Percentiles rank a stretch among this genome's conserved stretches.
Conservation (phyloP, 2,797 vertebrate species). For the Kryptolebias ocellatus region DNA sequence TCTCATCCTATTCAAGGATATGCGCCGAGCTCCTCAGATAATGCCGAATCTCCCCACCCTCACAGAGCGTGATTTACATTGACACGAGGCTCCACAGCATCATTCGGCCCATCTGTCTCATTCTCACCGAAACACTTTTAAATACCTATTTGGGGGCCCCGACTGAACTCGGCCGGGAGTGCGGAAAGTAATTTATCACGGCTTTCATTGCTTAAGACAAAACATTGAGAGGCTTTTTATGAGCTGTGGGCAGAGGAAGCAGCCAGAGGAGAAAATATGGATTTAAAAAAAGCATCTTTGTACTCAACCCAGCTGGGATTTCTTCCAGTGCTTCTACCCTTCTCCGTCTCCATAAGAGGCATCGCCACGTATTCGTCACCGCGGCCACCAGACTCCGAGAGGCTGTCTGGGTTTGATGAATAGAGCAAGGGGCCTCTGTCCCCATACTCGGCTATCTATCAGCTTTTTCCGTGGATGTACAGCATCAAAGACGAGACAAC, state of each 20-base stretch:
- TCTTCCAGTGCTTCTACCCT: slow-evolving; percentile 33
- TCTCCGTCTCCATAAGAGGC: slow-evolving; percentile 38
- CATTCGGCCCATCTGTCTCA: slow-evolving; percentile 67
- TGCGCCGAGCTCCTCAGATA: neutral
- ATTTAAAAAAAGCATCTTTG: slow-evolving; percentile 43
- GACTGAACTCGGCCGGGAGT: slow-evolving; percentile 70
- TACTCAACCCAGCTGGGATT: slow-evolving; percentile 48
- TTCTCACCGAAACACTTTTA: slow-evolving; percentile 66
- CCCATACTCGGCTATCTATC: slow-evolving; percentile 67
- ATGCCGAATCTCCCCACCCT: slow-evolving; percentile 68
- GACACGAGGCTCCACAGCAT: slow-evolving; percentile 51
- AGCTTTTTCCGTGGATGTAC: slow-evolving; percentile 42
- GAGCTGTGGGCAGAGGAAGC: slow-evolving; percentile 48
- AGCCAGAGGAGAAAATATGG: slow-evolving; percentile 38
- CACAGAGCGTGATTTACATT: slow-evolving; percentile 61
- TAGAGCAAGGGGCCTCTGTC: slow-evolving; percentile 53
- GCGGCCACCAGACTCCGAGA: slow-evolving; percentile 55
- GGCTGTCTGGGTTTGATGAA: slow-evolving; percentile 73
- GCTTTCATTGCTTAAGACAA: slow-evolving; percentile 64
- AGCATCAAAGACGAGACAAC: slow-evolving; percentile 49
- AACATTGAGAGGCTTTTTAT: slow-evolving; percentile 61
- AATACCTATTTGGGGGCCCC: slow-evolving; percentile 71
- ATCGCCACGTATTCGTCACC: slow-evolving; percentile 69
- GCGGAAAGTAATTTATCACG: slow-evolving; percentile 70
- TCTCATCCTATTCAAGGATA: slow-evolving; percentile 1